A percentile compares a stretch with the other conserved stretches of the same genome.
phyloP scores from a whole-genome alignment of 2,888 invertebrate genomes.

The Scelioninae gen. 2 region DNA sequence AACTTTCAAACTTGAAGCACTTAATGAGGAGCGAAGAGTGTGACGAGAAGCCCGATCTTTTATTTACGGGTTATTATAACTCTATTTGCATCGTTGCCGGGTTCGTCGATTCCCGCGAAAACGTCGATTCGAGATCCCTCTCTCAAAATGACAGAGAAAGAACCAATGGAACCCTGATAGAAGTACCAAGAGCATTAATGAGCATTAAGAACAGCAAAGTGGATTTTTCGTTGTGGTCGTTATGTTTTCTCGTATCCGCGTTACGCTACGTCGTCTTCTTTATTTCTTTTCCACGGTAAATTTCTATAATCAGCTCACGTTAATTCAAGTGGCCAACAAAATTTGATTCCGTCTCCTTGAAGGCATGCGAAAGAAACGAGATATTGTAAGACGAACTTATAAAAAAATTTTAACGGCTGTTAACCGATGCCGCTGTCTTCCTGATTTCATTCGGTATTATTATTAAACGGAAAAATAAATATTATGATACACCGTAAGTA shows the following conservation, averaged over 20 bases:
- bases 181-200: slow-evolving; percentile 40
- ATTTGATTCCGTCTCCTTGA: slow-evolving; percentile 31
- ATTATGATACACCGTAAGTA: too few relatives aligned
- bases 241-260: slow-evolving; percentile 16
- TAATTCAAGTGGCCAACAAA: slow-evolving; percentile 30
- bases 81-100: slow-evolving; percentile 38
- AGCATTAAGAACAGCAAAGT: slow-evolving; percentile 37
- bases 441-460: too few relatives aligned
- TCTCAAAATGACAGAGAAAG: slow-evolving; percentile 27
- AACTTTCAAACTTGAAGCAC: slow-evolving; percentile 25
- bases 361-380: slow-evolving; percentile 6
- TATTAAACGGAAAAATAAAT: too few relatives aligned
- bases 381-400: not conserved
- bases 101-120: slow-evolving; percentile 27
- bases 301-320: slow-evolving; percentile 46
- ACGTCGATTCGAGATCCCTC: slow-evolving; percentile 20
- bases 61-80: slow-evolving; percentile 53
- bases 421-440: not conserved
- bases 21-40: slow-evolving; percentile 32
- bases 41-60: slow-evolving; percentile 35
- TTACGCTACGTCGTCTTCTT: slow-evolving; percentile 8
- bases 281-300: slow-evolving; percentile 22
- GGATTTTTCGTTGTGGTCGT: slow-evolving; percentile 33
- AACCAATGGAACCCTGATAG: slow-evolving; percentile 16
- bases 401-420: not conserved